Percentiles rank a stretch among this genome's conserved stretches.
Evolutionary conservation across 2,797 vertebrate genomes (phyloP).

Genomic region (Todus mexicanus): DNA sequence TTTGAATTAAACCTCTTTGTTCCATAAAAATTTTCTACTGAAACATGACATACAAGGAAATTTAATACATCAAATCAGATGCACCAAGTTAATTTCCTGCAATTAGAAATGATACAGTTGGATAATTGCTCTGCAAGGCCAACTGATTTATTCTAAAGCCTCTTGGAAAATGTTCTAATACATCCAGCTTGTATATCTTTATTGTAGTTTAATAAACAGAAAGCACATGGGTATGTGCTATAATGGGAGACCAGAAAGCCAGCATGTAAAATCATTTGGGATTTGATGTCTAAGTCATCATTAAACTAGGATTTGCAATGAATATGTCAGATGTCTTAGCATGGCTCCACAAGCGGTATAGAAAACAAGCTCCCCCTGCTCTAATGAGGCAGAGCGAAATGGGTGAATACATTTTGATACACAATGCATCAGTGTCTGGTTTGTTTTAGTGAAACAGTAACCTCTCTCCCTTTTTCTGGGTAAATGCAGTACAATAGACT

Average conservation of each 20-base stretch:
- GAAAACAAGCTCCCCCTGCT: slow-evolving; percentile 49
- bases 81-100: slow-evolving; percentile 16
- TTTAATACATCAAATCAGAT: slow-evolving; percentile 18
- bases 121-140: not conserved
- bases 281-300: slow-evolving; percentile 47
- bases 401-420: slow-evolving; percentile 73
- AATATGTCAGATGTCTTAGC: slow-evolving; percentile 65
- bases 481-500: slow-evolving; percentile 77
- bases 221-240: slow-evolving; percentile 4
- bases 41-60: not conserved
- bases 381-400: slow-evolving; percentile 62
- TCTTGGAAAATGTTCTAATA: slow-evolving; percentile 5
- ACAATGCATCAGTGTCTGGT: slow-evolving; percentile 77
- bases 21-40: not conserved
- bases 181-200: slow-evolving; percentile 15
- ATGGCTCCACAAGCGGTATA: slow-evolving; percentile 34
- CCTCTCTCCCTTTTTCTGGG: slow-evolving; percentile 72
- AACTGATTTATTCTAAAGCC: not conserved
- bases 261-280: slow-evolving; percentile 24
- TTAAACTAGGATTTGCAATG: slow-evolving; percentile 42
- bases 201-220: slow-evolving; percentile 43
- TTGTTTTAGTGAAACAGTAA: slow-evolving; percentile 78
- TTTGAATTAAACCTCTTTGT: not conserved
- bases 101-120: not conserved
- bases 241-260: slow-evolving; percentile 35